Evolutionary conservation across 2,113 vertebrate genomes (phyloP).

Genomic region (Lophura nycthemera): DNA sequence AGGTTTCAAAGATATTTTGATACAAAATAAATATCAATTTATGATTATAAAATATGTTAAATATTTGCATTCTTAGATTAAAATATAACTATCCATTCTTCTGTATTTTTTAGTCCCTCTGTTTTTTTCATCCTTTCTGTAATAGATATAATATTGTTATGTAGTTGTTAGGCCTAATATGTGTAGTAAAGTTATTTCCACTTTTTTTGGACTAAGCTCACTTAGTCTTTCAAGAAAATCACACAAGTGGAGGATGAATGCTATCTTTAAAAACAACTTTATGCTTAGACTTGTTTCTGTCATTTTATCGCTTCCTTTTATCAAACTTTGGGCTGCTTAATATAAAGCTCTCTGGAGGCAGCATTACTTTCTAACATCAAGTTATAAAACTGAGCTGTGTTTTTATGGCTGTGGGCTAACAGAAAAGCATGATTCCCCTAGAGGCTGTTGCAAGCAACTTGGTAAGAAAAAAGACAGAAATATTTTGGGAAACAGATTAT

Average conservation of each 20-base stretch:
- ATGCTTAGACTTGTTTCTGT: constrained; percentile 8
- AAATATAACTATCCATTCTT: background rate
- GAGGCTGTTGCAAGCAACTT: constrained; percentile 29
- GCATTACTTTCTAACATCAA: constrained; percentile 24
- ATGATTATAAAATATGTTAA: no score
- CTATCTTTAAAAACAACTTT: background rate
- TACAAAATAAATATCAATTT: background rate
- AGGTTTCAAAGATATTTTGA: background rate
- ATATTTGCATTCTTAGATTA: background rate
- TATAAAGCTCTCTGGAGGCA: constrained; percentile 13
- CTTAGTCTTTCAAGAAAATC: background rate
- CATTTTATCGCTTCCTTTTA: background rate
- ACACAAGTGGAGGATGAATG: background rate
- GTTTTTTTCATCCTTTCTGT: background rate
- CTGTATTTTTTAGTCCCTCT: background rate
- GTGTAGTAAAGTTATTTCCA: background rate
- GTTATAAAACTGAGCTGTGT: constrained; percentile 20
- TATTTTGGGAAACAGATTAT: constrained; percentile 56
- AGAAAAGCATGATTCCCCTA: background rate
- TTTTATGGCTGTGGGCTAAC: constrained; percentile 37
- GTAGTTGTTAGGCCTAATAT: background rate
- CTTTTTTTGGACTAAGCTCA: background rate
- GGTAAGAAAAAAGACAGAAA: constrained; percentile 30
- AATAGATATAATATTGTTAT: background rate
- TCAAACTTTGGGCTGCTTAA: background rate